A percentile compares a stretch with the other conserved stretches of the same genome.
These are phyloP conservation scores for Colinus virginianus DNA, from an alignment of 2,113 vertebrate species.

Conservation along the genomic window DNA sequence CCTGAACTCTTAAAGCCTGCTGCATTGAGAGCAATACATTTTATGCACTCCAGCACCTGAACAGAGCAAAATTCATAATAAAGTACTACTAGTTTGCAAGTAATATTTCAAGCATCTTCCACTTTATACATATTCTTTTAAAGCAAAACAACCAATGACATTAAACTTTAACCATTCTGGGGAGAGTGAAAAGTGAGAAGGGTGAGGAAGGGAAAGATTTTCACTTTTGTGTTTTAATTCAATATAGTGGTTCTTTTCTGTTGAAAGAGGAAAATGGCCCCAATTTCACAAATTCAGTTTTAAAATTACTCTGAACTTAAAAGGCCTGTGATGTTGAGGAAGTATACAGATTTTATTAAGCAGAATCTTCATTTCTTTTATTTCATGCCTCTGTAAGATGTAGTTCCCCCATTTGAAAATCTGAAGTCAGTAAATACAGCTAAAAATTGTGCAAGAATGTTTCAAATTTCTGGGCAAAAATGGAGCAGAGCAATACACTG, in stretches of 20 bases:
- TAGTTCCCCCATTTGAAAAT: neutral
- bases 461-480: conserved; percentile 25
- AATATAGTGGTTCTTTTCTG: neutral
- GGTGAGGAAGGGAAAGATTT: neutral
- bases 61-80: neutral
- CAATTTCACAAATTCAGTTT: conserved; percentile 21
- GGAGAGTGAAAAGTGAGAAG: neutral
- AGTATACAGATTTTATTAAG: conserved; percentile 21
- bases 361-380: neutral
- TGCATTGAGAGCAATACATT: neutral
- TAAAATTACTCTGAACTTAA: conserved; percentile 48
- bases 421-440: conserved; percentile 2
- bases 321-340: conserved; percentile 22
- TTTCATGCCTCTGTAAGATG: neutral
- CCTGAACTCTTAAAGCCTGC: neutral
- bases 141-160: neutral
- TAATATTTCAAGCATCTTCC: neutral
- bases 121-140: neutral
- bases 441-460: neutral
- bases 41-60: neutral
- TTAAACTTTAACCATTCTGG: neutral
- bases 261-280: conserved; percentile 2
- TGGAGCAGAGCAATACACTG: neutral
- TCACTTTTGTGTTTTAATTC: conserved; percentile 9
- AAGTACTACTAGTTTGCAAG: neutral